Evolutionary conservation across 1,140 invertebrate genomes (phyloP), one percentile per base, ranked within the genome.

Genomic region (Meloidogyne floridensis): DNA sequence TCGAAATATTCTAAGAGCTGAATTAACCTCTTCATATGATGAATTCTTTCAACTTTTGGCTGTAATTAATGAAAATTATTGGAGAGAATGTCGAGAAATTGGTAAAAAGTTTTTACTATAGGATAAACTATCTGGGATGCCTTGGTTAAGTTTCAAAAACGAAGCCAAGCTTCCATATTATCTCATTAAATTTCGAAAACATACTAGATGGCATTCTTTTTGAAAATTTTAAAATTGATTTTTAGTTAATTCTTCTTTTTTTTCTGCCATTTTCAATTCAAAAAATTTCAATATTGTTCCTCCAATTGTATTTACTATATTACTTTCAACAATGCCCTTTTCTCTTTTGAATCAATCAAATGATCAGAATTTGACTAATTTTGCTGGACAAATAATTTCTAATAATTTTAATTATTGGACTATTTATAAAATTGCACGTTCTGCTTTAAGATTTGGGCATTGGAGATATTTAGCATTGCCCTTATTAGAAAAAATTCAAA

Each of bases 391-490:
- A n/a, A n/a, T 72, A 77, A 5, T n/a, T 43, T 75, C 71, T 42
- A n/a, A 77, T 42, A 47, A 47, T 15, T 51, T 80, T 11, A 72
- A 80, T 71, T 71, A 59, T 74, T 80, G 80, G 80, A 15, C 10
- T 5, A 15, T 80, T 53, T 80, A 80, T 51, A 51, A 69, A 32
- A 69, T 81, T 70, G 42, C 54, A 59, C 69, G 80, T 13, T 54
- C 76, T 8, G 80, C 80, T 8, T 20, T 80, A 18, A 32, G 80
- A 20, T 80, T 54, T 32, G 80, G 80, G 9, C 75, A 80, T 65
- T 80, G 80, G 80, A 51, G 80, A 15, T 18, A 11, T 42, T 59
- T 80, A 15, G 80, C 80, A 11, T 51, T 75, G 11, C 80, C 80
- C 15, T 69, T 80, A 51, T 69, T 80, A n/a, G 53, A 80, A 20